These are phyloP conservation scores for Carollia perspicillata DNA, from an alignment of 2,113 vertebrate genomes.

Conservation along the genomic window DNA sequence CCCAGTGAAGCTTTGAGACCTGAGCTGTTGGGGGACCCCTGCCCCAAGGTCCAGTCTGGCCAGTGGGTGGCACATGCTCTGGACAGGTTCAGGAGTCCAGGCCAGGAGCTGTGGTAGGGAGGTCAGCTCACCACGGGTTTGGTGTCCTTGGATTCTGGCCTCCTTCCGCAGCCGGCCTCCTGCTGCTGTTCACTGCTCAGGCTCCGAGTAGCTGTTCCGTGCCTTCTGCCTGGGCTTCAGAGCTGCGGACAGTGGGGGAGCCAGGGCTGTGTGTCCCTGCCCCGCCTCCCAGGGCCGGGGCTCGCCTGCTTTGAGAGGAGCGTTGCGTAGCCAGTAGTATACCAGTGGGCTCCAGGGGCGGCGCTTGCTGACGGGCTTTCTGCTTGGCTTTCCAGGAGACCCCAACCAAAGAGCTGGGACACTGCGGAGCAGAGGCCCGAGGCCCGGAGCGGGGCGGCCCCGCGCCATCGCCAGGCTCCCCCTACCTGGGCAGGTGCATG, in stretches of 20 bases:
- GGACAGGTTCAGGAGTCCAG: neutral
- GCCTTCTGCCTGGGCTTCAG: rapidly evolving
- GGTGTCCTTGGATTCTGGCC: neutral
- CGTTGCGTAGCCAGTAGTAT: rapidly evolving
- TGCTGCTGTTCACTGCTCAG: neutral
- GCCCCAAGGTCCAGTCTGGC: neutral
- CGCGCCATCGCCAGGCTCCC: constrained; percentile 70
- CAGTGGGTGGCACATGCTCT: neutral
- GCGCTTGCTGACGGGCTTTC: neutral
- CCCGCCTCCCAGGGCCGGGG: rapidly evolving
- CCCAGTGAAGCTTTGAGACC: neutral
- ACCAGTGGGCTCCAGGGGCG: rapidly evolving
- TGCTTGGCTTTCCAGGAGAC: constrained; percentile 88
- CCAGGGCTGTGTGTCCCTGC: rapidly evolving
- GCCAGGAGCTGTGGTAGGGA: too few species aligned
- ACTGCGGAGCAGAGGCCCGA: constrained; percentile 81
- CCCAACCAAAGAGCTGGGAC: constrained; percentile 94
- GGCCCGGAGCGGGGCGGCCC: constrained; percentile 83
- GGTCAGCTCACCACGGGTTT: neutral
- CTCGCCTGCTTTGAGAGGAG: neutral
- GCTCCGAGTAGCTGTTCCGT: neutral
- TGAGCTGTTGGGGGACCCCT: neutral
- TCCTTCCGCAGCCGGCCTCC: neutral
- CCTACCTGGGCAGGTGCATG: constrained; percentile 89
- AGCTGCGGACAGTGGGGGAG: rapidly evolving